Base-by-base conservation (phyloP, 2,888 invertebrate genomes). In the Cerceris rybyensis region DNA sequence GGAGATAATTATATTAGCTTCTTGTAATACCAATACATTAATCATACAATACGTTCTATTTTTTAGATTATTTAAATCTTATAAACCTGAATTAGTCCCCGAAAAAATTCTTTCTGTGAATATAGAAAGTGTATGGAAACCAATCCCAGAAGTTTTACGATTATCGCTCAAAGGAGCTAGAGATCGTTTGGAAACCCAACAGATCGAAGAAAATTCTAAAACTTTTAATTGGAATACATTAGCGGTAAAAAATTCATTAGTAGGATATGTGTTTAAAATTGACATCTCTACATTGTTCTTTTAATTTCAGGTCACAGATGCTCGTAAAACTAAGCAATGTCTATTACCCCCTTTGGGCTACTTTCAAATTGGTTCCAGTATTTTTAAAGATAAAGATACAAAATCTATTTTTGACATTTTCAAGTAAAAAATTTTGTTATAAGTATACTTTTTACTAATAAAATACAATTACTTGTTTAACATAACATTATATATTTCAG, bases 51-150 rank as follows among this genome's bases (percentile, higher is more conserved):
- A 41, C 16, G 28, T 28, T 28, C n/a, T n/a, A n/a, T n/a, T 13
- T 72, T 64, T 28, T 61, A 91, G 91, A 57, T 81, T 92, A 58
- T 92, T 90, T 70, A 92, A 92, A 72, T 91, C 92, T 0, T 92
- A 91, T 68, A 92, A 91, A 63, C 92, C 92, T 11, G 91, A 92
- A 76, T 80, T 90, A 52, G 92, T 92, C 0, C 92, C 92, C 2
- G 92, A 92, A 69, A 90, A 86, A 69, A 88, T 92, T 65, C 81
- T 85, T 13, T 83, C 91, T 7, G 84, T 90, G 64, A 91, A 91
- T 64, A 80, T 91, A 68, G 91, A 91, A 83, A 91, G 89, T 70
- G 86, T 88, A 11, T 92, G 92, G 92, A 90, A 82, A 61, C 85
- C 90, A 6, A 85, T 92, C 54, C 88, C 90, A 11, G 89, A 91